A percentile compares a stretch with the other conserved stretches of the same genome.
Conservation (phyloP, 2,888 invertebrate species). For the Blastobasis adustella region DNA sequence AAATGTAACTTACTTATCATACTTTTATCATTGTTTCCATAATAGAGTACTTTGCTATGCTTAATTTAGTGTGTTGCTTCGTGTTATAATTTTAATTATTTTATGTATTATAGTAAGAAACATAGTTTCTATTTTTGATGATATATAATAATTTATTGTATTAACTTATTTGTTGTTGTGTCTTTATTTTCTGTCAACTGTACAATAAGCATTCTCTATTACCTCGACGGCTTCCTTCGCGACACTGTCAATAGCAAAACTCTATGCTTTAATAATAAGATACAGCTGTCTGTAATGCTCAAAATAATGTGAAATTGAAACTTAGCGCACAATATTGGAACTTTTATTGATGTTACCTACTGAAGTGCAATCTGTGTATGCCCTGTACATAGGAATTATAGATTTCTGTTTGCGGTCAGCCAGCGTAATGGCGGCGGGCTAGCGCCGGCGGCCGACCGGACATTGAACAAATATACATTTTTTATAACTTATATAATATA, state of each 20-base stretch:
- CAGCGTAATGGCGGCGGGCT: no score
- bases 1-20: slow-evolving; percentile 37
- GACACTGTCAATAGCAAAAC: slow-evolving; percentile 73
- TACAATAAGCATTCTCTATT: slow-evolving; percentile 37
- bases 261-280: slow-evolving; percentile 58
- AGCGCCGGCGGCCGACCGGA: no score
- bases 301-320: slow-evolving; percentile 69
- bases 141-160: slow-evolving; percentile 55
- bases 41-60: slow-evolving; percentile 62
- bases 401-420: slow-evolving; percentile 32
- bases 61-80: slow-evolving; percentile 72
- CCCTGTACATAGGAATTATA: slow-evolving; percentile 56
- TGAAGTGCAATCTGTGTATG: slow-evolving; percentile 61
- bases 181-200: slow-evolving; percentile 50
- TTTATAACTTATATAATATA: no score
- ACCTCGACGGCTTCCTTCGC: slow-evolving; percentile 34
- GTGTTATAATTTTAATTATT: slow-evolving; percentile 67
- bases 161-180: slow-evolving; percentile 73
- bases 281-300: slow-evolving; percentile 70
- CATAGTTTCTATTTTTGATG: slow-evolving; percentile 67
- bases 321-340: slow-evolving; percentile 72
- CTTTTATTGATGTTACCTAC: slow-evolving; percentile 65
- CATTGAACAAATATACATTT: no score
- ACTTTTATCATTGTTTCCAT: slow-evolving; percentile 55
- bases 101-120: slow-evolving; percentile 65